These are phyloP conservation scores for Aix galericulata DNA, from an alignment of 2,113 vertebrate species.

Conservation along the genomic window DNA sequence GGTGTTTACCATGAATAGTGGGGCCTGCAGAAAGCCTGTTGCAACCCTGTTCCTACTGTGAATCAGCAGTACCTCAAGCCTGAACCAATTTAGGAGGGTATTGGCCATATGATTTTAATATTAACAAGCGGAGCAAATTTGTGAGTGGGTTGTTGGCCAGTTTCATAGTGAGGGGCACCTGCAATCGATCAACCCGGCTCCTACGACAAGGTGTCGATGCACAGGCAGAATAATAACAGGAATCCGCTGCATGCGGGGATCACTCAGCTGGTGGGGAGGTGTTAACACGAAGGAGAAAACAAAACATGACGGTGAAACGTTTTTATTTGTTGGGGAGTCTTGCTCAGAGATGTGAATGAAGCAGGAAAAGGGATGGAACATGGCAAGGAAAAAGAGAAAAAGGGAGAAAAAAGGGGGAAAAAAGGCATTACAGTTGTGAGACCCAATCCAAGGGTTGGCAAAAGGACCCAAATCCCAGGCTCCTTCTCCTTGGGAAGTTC, in stretches of 20 bases:
- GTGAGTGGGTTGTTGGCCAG: constrained; percentile 55
- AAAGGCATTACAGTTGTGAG: background rate
- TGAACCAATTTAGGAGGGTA: constrained; percentile 67
- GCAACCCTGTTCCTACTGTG: constrained; percentile 32
- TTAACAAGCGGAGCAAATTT: constrained; percentile 51
- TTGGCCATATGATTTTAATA: constrained; percentile 72
- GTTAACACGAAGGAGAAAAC: background rate
- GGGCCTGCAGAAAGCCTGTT: constrained; percentile 37
- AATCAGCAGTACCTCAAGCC: constrained; percentile 50
- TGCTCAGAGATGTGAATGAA: background rate
- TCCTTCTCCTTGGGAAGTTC: background rate
- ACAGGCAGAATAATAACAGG: background rate
- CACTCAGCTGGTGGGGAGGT: constrained; percentile 31
- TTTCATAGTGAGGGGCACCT: constrained; percentile 45
- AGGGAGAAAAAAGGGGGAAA: background rate
- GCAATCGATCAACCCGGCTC: constrained; percentile 59
- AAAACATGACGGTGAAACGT: background rate
- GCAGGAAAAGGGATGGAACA: rapidly evolving
- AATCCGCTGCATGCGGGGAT: background rate
- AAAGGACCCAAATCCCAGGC: background rate
- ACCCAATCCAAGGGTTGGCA: background rate
- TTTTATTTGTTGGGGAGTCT: background rate
- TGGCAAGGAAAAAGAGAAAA: background rate
- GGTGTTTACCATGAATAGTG: constrained; percentile 61
- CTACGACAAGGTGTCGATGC: constrained; percentile 59